Evolutionary conservation across 2,797 vertebrate species (phyloP).

Genomic region (Mormyrops boulengeri): DNA sequence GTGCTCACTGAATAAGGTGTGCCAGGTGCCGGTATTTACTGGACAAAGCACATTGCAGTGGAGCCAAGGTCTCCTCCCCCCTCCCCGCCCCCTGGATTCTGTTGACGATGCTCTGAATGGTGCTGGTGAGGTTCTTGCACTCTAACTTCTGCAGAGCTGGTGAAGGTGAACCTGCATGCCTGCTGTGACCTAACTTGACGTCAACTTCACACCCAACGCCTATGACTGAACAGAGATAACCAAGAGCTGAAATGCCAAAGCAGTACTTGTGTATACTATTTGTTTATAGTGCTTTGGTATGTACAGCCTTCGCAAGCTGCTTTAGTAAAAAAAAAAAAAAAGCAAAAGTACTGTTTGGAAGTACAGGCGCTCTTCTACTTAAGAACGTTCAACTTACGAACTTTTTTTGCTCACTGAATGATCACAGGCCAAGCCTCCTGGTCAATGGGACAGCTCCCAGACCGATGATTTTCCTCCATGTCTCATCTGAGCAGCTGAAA

Average conservation of each 20-base stretch:
- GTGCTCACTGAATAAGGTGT: background rate
- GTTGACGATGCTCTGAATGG: background rate
- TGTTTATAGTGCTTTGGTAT: background rate
- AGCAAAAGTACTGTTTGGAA: no score
- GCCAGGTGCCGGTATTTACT: background rate
- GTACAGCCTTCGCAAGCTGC: no score
- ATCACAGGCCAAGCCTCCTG: background rate
- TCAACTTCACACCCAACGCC: background rate
- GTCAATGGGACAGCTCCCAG: background rate
- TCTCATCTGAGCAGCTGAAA: background rate
- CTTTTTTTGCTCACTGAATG: background rate
- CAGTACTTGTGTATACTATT: background rate
- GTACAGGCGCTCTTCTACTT: no score
- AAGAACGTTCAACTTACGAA: no score
- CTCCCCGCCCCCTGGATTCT: background rate
- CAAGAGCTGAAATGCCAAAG: background rate
- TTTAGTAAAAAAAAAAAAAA: no score
- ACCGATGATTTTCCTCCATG: background rate
- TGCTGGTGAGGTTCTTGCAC: background rate
- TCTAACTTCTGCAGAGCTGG: background rate
- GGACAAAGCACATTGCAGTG: background rate
- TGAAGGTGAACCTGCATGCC: background rate
- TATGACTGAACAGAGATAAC: background rate
- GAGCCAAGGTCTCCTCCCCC: background rate
- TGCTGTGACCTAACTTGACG: background rate